These are phyloP conservation scores for Heliconius erato DNA, from an alignment of 2,888 invertebrate genomes.

Conservation along the genomic window DNA sequence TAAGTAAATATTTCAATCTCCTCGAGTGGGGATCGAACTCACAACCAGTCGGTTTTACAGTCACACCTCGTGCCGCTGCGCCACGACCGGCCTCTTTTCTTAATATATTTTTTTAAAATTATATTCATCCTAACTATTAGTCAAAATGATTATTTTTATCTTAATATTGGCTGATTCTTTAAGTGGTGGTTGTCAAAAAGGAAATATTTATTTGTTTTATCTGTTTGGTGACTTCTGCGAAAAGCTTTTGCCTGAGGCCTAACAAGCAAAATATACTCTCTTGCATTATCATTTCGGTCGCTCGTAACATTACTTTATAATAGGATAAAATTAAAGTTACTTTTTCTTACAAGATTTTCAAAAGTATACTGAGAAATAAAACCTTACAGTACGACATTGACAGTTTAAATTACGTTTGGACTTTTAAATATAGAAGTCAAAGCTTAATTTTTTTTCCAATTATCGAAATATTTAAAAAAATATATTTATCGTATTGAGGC, in stretches of 20 bases:
- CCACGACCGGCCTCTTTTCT: too few species aligned
- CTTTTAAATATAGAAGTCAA: too few species aligned
- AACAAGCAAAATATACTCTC: background rate
- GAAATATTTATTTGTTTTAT: background rate
- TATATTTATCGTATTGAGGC: too few species aligned
- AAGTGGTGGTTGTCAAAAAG: slow-evolving; percentile 15
- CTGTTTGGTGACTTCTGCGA: slow-evolving; percentile 20
- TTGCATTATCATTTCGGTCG: background rate
- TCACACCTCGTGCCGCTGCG: too few species aligned
- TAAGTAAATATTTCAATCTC: too few species aligned
- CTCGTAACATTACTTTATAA: slow-evolving; percentile 2
- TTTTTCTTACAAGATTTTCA: background rate
- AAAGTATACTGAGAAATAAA: background rate
- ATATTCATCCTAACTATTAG: background rate
- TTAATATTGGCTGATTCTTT: background rate
- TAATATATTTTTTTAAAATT: background rate
- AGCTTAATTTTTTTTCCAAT: too few species aligned
- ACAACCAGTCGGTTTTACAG: too few species aligned
- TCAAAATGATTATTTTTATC: background rate
- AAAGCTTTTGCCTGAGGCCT: slow-evolving; percentile 12
- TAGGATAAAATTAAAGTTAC: background rate
- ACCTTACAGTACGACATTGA: too few species aligned
- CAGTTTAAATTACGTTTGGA: too few species aligned
- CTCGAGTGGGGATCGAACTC: too few species aligned
- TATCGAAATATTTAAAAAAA: too few species aligned